Conservation (phyloP, 2,113 vertebrate species). For the Agelaius tricolor region DNA sequence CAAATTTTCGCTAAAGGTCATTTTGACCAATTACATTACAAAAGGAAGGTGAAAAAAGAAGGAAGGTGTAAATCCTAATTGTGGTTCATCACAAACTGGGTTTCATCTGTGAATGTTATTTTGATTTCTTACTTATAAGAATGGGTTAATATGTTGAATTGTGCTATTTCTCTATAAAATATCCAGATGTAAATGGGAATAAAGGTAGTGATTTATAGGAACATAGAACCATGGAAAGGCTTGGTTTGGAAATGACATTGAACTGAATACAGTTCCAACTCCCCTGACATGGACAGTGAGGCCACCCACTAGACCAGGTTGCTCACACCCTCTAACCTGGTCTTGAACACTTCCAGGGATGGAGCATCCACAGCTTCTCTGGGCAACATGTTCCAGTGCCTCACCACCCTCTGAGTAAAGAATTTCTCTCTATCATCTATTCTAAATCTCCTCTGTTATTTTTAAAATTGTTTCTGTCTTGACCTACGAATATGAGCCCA, state of each 20-base stretch:
- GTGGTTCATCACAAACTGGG: slow-evolving; percentile 19
- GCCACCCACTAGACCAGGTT: background rate
- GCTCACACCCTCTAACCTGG: background rate
- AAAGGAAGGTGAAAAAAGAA: background rate
- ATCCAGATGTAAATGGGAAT: slow-evolving; percentile 61
- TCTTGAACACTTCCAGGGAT: background rate
- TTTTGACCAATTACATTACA: slow-evolving; percentile 21
- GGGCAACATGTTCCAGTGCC: background rate
- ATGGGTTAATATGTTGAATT: slow-evolving; percentile 13
- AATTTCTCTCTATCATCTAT: background rate
- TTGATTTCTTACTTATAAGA: background rate
- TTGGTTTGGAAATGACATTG: background rate
- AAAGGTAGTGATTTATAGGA: slow-evolving; percentile 52
- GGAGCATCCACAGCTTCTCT: background rate
- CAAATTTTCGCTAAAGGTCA: background rate
- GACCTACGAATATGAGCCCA: too few relatives aligned
- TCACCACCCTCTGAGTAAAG: background rate
- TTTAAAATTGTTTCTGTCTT: background rate
- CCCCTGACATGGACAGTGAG: background rate
- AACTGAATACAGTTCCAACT: background rate
- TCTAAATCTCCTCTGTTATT: background rate
- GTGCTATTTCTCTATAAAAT: slow-evolving; percentile 28
- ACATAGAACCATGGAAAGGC: background rate
- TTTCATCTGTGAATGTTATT: background rate
- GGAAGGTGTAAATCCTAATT: slow-evolving; percentile 12